Base-by-base conservation (phyloP, 2,113 vertebrate genomes). In the Phoxinus phoxinus region DNA sequence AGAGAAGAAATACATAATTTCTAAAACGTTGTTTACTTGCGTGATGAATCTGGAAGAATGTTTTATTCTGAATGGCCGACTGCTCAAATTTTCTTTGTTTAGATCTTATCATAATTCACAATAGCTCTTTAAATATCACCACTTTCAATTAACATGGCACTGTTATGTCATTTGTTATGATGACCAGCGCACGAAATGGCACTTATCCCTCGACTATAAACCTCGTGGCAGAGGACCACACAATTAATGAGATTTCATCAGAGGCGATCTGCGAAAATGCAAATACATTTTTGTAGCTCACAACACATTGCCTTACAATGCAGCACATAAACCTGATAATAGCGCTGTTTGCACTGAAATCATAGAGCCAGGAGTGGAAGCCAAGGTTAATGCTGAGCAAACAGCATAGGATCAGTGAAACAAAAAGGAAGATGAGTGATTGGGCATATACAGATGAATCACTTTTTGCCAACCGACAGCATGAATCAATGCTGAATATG, bases 261-360 rank as follows among this genome's bases (percentile, higher is more conserved):
- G 19, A 11, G 53, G 35, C 67, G 41, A 41, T 35, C 67, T 41
- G 67, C 41, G 67, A 35, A 41, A 71, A 69, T 69, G 65, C 65
- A 69, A 12, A 41, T 41, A 41, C 67, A 41, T 6, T 41, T 72
- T 21, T 41, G 19, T n/a, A 72, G 35, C 69, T 72, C 35, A 41
- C 4, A 12, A 21, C 35, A 41, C 35, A 41, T n/a, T 72, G 69
- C 21, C 69, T 41, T 71, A 19, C 21, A 71, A 71, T 71, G 35
- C 32, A 71, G 19, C 10, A n/a, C 67, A 71, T 37, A n/a, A 10
- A 74, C n/a, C 71, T 46, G 71, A 74, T 74, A 74, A 46, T 25
- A 44, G 41, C 12, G 3, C 41, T 8, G 41, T 48, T 46, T 74
- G 71, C 48, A 3, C 41, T 74, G n/a, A 74, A 74, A 74, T 74